These are phyloP conservation scores for Tympanuchus pallidicinctus DNA, from an alignment of 2,113 vertebrate species.

Conservation along the genomic window DNA sequence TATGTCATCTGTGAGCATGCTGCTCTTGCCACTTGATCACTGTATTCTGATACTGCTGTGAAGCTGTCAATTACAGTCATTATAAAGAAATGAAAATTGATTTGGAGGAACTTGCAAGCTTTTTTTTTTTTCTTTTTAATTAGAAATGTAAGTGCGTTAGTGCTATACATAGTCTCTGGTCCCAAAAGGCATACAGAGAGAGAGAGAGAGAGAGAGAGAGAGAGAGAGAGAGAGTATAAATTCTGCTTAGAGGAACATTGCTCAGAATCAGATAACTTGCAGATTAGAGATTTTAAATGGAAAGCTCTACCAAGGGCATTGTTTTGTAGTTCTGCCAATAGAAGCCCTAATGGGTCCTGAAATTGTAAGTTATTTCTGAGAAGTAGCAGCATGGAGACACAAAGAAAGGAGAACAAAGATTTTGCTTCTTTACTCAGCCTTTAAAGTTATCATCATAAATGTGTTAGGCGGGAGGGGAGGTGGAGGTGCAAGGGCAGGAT, in stretches of 20 bases:
- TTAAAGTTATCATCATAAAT: not conserved
- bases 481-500: not conserved
- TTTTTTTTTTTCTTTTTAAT: not conserved
- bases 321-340: not conserved
- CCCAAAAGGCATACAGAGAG: not conserved
- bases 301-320: not conserved
- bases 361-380: not conserved
- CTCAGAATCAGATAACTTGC: constrained; percentile 17
- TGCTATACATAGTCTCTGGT: not conserved
- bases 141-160: not conserved
- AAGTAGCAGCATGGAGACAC: not conserved
- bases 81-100: not conserved
- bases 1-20: not conserved
- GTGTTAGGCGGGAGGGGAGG: not conserved
- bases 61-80: constrained; percentile 1
- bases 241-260: constrained; percentile 9
- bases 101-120: not conserved
- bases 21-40: not conserved
- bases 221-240: not conserved
- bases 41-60: not conserved
- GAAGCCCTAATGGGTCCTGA: not conserved
- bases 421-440: not conserved
- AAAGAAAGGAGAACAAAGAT: not conserved
- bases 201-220: not conserved
- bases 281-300: constrained; percentile 33